Percentiles rank a stretch among this genome's conserved stretches.
These are phyloP conservation scores for Nesospiza acunhae DNA, from an alignment of 2,113 vertebrate genomes.

Conservation along the genomic window DNA sequence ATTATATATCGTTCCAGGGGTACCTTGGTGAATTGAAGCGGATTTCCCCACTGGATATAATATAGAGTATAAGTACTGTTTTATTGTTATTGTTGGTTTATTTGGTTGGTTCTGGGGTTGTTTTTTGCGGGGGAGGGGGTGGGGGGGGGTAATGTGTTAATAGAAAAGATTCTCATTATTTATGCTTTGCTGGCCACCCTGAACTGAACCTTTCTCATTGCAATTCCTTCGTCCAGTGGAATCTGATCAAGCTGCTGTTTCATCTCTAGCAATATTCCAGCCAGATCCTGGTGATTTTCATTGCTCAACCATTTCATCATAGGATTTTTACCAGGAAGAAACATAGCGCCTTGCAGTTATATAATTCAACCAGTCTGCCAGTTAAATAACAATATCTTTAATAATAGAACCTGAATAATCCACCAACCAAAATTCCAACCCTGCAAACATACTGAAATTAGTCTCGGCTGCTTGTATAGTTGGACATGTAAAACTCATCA, in stretches of 20 bases:
- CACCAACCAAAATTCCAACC: background rate
- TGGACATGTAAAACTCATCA: background rate
- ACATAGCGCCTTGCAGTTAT: background rate
- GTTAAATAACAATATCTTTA: background rate
- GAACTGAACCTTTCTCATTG: background rate
- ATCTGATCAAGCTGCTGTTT: background rate
- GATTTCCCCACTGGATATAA: background rate
- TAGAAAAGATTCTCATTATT: background rate
- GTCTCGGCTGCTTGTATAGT: background rate
- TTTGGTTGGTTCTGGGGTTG: background rate
- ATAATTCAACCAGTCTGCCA: background rate
- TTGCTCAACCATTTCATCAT: background rate
- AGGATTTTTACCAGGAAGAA: background rate
- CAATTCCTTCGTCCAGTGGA: background rate
- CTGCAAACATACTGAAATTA: background rate
- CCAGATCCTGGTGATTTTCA: background rate
- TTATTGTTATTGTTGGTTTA: background rate
- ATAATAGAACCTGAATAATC: background rate
- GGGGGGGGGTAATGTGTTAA: accelerated
- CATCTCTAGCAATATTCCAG: background rate
- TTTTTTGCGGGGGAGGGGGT: too few relatives aligned
- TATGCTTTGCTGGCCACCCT: background rate
- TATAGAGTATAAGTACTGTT: background rate
- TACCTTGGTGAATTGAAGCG: background rate
- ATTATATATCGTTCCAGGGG: background rate